These are phyloP conservation scores for Larimichthys crocea DNA, from an alignment of 2,113 vertebrate genomes.

Conservation along the genomic window DNA sequence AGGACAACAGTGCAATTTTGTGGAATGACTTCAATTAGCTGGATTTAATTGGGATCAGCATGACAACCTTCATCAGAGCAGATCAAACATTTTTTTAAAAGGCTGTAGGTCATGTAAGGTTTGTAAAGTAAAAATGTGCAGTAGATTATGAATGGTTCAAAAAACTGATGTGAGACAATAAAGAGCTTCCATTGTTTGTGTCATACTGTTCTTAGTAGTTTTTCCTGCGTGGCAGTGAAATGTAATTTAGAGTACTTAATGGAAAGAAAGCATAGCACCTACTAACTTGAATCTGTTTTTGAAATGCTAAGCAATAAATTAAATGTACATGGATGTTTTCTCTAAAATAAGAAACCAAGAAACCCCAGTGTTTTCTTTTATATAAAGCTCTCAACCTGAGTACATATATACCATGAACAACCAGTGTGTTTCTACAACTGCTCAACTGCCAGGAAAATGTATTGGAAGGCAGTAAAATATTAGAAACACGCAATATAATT, in stretches of 20 bases:
- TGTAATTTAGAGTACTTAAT: neutral
- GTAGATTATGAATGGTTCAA: slow-evolving; percentile 32
- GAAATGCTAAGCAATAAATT: neutral
- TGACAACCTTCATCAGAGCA: slow-evolving; percentile 36
- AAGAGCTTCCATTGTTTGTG: neutral
- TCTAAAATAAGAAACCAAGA: too few relatives aligned
- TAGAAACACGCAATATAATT: slow-evolving; percentile 43
- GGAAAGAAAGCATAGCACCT: neutral
- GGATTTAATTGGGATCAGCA: slow-evolving; percentile 23
- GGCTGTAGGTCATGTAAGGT: slow-evolving; percentile 13
- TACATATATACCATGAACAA: neutral
- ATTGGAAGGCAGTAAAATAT: slow-evolving; percentile 22
- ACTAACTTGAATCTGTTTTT: neutral
- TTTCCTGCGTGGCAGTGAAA: neutral
- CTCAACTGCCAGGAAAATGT: slow-evolving; percentile 1
- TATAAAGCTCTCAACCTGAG: neutral
- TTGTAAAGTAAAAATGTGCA: slow-evolving; percentile 13
- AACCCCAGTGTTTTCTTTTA: neutral
- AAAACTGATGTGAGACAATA: neutral
- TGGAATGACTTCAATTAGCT: slow-evolving; percentile 45
- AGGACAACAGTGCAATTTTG: slow-evolving; percentile 30
- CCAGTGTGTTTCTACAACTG: slow-evolving; percentile 9
- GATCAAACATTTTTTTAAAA: slow-evolving; percentile 35
- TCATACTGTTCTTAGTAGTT: neutral
- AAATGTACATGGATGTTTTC: neutral